Evolutionary conservation across 1,140 invertebrate genomes (phyloP).

Genomic region (Zaprionus nigranus): DNA sequence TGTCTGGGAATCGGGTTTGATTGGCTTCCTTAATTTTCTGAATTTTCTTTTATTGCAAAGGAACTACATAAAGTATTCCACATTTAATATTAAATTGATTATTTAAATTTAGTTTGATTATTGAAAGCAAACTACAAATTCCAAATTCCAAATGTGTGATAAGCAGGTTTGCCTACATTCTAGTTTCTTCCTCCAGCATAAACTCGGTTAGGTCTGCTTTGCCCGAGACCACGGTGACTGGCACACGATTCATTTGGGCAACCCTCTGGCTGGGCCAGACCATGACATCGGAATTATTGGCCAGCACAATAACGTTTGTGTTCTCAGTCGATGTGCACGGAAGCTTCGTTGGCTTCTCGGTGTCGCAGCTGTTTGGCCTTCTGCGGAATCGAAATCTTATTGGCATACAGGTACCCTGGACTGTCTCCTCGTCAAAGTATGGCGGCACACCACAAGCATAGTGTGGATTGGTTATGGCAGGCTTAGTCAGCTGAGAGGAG

Average conservation of each 20-base stretch:
- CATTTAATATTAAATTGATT: not conserved
- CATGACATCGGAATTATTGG: slow-evolving; percentile 64
- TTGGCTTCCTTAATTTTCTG: slow-evolving; percentile 28
- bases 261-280: slow-evolving; percentile 72
- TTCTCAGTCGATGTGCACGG: slow-evolving; percentile 53
- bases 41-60: not conserved
- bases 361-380: slow-evolving; percentile 49
- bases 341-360: slow-evolving; percentile 41
- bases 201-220: slow-evolving; percentile 65
- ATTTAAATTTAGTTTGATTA: not conserved
- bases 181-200: slow-evolving; percentile 73
- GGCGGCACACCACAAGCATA: slow-evolving; percentile 15
- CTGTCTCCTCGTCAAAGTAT: slow-evolving; percentile 72
- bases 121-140: not conserved
- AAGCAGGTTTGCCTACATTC: slow-evolving; percentile 45
- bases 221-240: slow-evolving; percentile 62
- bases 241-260: slow-evolving; percentile 68
- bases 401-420: slow-evolving; percentile 62
- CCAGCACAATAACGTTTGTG: slow-evolving; percentile 66
- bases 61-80: not conserved
- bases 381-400: slow-evolving; percentile 66
- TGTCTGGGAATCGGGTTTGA: slow-evolving; percentile 16
- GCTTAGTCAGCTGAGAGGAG: slow-evolving; percentile 49
- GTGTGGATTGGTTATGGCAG: slow-evolving; percentile 50
- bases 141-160: slow-evolving; percentile 14